Conservation (phyloP, 1,140 invertebrate species). For the Sesamia nonagrioides region DNA sequence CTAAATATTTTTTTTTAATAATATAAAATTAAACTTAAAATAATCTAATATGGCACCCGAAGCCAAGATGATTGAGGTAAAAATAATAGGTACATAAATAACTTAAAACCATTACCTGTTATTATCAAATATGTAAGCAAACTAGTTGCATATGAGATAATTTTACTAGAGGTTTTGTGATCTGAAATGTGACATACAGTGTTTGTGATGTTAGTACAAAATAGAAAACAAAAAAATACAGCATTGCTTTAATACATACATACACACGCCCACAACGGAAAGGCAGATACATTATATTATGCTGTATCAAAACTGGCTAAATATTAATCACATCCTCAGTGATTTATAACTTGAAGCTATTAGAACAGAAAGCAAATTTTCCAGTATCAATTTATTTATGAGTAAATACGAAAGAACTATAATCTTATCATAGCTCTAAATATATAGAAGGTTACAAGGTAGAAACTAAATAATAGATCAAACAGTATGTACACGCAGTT, state of each 20-base stretch:
- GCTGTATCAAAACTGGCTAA: slow-evolving; percentile 31
- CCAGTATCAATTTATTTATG: slow-evolving; percentile 19
- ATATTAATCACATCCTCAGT: slow-evolving; percentile 19
- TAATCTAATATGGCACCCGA: slow-evolving; percentile 54
- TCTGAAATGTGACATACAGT: no score
- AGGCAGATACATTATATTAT: slow-evolving; percentile 25
- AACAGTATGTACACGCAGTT: slow-evolving; percentile 47
- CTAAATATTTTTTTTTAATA: slow-evolving; percentile 56
- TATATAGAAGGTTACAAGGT: slow-evolving; percentile 43
- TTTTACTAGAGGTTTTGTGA: background rate
- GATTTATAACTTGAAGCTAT: slow-evolving; percentile 39
- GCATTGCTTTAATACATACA: slow-evolving; percentile 15
- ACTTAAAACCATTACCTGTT: slow-evolving; percentile 7
- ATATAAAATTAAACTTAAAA: slow-evolving; percentile 50
- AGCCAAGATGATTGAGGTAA: slow-evolving; percentile 42
- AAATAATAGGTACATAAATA: slow-evolving; percentile 17
- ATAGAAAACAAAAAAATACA: slow-evolving; percentile 15
- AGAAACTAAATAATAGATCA: slow-evolving; percentile 31
- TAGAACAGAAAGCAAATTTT: slow-evolving; percentile 5
- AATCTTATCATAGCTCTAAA: slow-evolving; percentile 53
- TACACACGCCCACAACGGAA: background rate
- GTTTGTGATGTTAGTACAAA: background rate
- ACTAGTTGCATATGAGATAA: slow-evolving; percentile 5
- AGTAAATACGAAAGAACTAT: slow-evolving; percentile 43
- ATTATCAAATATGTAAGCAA: slow-evolving; percentile 23